Percentiles rank a stretch among this genome's conserved stretches.
These are phyloP conservation scores for Chironomus tepperi DNA, from an alignment of 1,140 invertebrate genomes.

Conservation along the genomic window DNA sequence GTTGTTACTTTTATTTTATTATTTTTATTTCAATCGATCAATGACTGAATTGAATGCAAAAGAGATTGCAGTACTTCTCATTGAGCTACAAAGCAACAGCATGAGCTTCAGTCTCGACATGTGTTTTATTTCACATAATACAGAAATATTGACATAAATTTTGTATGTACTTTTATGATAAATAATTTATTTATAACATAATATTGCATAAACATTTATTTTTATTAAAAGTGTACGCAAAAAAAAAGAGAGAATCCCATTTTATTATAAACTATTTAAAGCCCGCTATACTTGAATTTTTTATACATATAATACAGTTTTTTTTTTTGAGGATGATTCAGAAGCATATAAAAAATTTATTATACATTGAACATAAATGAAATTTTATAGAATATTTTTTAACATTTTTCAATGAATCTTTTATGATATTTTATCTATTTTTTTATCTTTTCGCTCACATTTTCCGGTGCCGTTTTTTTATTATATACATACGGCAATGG, in stretches of 20 bases:
- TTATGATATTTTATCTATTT: not conserved
- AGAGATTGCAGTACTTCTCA: too few relatives aligned
- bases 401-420: not conserved
- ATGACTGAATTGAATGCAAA: too few relatives aligned
- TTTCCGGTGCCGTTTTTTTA: not conserved
- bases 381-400: not conserved
- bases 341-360: not conserved
- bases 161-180: not conserved
- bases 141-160: not conserved
- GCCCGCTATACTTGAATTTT: not conserved
- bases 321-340: slow-evolving; percentile 12
- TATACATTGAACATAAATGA: not conserved
- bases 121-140: not conserved
- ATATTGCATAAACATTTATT: slow-evolving; percentile 8
- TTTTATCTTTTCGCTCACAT: not conserved
- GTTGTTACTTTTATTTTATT: not conserved
- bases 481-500: not conserved
- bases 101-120: too few relatives aligned
- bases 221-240: not conserved
- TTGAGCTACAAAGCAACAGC: too few relatives aligned
- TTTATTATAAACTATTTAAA: not conserved
- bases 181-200: slow-evolving; percentile 4
- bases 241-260: not conserved
- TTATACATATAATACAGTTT: not conserved
- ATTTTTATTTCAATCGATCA: not conserved